A percentile compares a stretch with the other conserved stretches of the same genome.
phyloP scores from a whole-genome alignment of 2,797 vertebrate genomes.

The Tangara arthus region DNA sequence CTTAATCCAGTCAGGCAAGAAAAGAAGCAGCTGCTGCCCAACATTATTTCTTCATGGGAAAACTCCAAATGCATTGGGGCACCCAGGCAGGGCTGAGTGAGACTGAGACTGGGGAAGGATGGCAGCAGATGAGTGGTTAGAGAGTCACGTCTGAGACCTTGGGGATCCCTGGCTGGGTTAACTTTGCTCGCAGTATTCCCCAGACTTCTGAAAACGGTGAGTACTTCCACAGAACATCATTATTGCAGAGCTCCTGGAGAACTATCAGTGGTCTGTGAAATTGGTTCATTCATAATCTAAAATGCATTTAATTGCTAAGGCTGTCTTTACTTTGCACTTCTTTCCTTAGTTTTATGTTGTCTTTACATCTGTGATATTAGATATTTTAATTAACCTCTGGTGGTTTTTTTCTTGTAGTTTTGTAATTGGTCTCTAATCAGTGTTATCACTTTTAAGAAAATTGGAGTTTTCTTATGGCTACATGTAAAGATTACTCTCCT shows the following conservation, averaged over 20 bases:
- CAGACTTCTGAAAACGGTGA: neutral
- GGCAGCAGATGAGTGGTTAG: neutral
- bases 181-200: neutral
- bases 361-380: neutral
- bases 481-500: neutral
- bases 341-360: neutral
- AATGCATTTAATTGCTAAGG: neutral
- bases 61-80: neutral
- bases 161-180: neutral
- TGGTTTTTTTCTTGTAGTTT: neutral
- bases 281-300: neutral
- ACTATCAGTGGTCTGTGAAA: neutral
- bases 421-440: neutral
- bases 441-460: neutral
- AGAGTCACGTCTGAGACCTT: accelerated
- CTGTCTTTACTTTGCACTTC: neutral
- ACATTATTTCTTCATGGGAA: neutral
- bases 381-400: neutral
- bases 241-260: neutral
- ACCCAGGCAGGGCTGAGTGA: neutral
- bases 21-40: neutral
- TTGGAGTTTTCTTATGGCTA: neutral
- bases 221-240: neutral
- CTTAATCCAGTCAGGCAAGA: neutral
- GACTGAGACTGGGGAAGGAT: neutral